Conservation (phyloP, 1,140 invertebrate genomes). For the Magallana ariakensis region DNA sequence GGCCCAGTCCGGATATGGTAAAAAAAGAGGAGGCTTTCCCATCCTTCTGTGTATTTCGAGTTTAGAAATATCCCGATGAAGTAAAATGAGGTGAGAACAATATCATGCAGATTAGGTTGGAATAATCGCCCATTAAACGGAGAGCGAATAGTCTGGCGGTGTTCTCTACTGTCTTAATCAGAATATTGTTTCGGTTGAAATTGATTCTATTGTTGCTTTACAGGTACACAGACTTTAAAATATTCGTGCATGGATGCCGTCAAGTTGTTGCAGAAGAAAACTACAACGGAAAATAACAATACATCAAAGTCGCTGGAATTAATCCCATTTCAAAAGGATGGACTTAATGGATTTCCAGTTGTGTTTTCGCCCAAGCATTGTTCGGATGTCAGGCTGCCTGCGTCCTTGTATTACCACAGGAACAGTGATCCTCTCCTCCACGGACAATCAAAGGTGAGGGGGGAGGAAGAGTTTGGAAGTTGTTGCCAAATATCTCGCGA, state of each 20-base stretch:
- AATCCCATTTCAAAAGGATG: conserved; percentile 22
- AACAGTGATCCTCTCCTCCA: conserved; percentile 38
- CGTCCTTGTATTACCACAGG: conserved; percentile 33
- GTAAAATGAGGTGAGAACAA: conserved; percentile 33
- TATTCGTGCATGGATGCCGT: conserved; percentile 30
- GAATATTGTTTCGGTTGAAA: background rate
- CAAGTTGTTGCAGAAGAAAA: conserved; percentile 30
- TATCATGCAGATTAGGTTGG: conserved; percentile 1
- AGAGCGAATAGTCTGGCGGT: background rate
- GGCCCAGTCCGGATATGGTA: background rate
- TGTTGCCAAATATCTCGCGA: conserved; percentile 13
- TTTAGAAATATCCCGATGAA: conserved; percentile 11
- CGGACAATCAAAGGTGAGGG: background rate
- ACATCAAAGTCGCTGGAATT: conserved; percentile 39
- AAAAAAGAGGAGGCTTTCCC: conserved; percentile 2
- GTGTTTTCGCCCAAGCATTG: conserved; percentile 20
- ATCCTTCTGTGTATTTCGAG: conserved; percentile 25
- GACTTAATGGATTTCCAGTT: conserved; percentile 1
- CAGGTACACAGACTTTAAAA: conserved; percentile 9
- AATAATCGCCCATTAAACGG: conserved; percentile 20
- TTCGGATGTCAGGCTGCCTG: conserved; percentile 27
- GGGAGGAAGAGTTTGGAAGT: conserved; percentile 34
- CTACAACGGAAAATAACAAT: conserved; percentile 32
- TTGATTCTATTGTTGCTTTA: conserved; percentile 11
- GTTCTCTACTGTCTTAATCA: conserved; percentile 4